These are phyloP conservation scores for Vidua chalybeata DNA, from an alignment of 2,113 vertebrate species.

Conservation along the genomic window DNA sequence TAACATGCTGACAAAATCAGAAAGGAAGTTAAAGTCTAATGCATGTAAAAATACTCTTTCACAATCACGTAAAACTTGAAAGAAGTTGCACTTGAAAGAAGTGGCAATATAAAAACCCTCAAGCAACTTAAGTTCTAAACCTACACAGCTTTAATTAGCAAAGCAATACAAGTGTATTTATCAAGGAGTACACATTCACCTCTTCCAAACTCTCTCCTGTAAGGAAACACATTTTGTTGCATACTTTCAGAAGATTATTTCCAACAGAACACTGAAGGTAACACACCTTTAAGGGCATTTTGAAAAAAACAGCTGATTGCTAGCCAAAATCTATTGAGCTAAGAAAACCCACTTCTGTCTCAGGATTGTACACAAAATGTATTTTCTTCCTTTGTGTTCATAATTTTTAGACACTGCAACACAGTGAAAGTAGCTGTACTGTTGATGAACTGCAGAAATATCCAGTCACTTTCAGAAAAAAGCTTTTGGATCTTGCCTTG, in stretches of 20 bases:
- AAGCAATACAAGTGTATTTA: neutral
- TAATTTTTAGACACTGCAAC: neutral
- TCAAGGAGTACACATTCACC: neutral
- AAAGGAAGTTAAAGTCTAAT: neutral
- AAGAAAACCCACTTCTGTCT: neutral
- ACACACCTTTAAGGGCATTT: neutral
- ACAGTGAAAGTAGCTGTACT: neutral
- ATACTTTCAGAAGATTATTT: neutral
- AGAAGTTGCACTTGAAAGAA: too few relatives aligned
- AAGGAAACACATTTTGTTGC: neutral
- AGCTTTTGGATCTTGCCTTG: neutral
- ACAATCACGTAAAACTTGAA: neutral
- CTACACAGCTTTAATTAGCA: neutral
- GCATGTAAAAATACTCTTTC: neutral
- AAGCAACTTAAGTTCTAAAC: neutral
- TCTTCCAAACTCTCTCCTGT: neutral
- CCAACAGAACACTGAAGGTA: neutral
- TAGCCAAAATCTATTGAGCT: neutral
- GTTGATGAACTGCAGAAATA: neutral
- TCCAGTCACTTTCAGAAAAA: neutral
- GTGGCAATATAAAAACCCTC: neutral
- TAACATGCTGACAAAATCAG: neutral
- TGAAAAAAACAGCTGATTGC: neutral
- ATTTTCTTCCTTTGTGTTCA: neutral
- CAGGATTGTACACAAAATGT: neutral